A percentile compares a stretch with the other conserved stretches of the same genome.
These are phyloP conservation scores for Ammodytes marinus DNA, from an alignment of 2,113 vertebrate genomes.

Conservation along the genomic window DNA sequence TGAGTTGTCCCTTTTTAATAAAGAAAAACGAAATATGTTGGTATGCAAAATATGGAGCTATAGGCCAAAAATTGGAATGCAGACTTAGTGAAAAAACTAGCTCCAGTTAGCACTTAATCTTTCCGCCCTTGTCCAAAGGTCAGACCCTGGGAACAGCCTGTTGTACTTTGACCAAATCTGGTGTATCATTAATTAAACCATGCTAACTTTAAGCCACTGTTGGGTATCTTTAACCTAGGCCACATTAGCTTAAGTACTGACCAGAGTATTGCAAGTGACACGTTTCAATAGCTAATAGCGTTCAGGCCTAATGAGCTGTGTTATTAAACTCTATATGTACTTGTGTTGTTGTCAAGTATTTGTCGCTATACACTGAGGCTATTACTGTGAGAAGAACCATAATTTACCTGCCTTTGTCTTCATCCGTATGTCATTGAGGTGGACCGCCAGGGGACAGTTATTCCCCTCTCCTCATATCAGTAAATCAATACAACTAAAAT, in stretches of 20 bases:
- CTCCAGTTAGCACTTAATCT: not conserved
- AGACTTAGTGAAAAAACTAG: not conserved
- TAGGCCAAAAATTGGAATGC: not conserved
- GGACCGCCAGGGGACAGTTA: slow-evolving; percentile 50
- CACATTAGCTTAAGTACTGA: not conserved
- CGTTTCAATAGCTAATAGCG: not conserved
- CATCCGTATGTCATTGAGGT: slow-evolving; percentile 49
- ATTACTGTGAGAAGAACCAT: slow-evolving; percentile 3
- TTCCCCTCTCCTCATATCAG: slow-evolving; percentile 37
- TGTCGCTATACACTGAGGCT: slow-evolving; percentile 10
- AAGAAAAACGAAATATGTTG: no score
- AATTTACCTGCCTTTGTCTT: slow-evolving; percentile 45
- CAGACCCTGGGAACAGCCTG: not conserved
- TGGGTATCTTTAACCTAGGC: not conserved
- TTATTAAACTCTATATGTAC: slow-evolving; percentile 10
- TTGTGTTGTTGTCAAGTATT: slow-evolving; percentile 19
- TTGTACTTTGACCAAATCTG: not conserved
- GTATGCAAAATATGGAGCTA: no score
- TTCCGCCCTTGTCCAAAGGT: not conserved
- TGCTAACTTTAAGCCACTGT: not conserved
- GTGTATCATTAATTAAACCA: not conserved
- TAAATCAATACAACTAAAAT: slow-evolving; percentile 63
- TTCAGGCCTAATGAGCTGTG: not conserved
- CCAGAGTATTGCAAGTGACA: not conserved
- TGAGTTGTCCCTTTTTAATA: no score